Percentiles rank a stretch among this genome's conserved stretches.
Evolutionary conservation across 2,888 invertebrate genomes (phyloP).

Genomic region (Diarsia brunnea): DNA sequence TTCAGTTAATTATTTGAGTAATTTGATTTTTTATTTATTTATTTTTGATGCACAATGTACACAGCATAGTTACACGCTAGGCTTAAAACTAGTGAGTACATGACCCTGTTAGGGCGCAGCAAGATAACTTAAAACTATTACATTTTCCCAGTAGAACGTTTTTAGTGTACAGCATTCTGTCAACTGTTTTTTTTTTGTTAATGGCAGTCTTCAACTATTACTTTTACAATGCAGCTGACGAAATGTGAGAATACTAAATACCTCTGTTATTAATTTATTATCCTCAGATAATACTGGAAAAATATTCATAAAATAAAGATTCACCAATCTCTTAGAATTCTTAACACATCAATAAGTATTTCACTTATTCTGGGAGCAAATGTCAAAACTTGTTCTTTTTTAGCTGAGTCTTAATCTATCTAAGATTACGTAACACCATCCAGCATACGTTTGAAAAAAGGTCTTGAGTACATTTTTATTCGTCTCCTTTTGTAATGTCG

Average conservation of each 20-base stretch:
- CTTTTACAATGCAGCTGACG: neutral
- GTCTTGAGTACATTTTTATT: constrained; percentile 21
- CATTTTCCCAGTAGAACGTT: too few relatives aligned
- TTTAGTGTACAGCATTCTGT: neutral
- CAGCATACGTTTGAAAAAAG: constrained; percentile 28
- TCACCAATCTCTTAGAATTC: neutral
- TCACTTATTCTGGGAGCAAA: neutral
- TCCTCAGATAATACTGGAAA: neutral
- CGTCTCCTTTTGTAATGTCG: constrained; percentile 21
- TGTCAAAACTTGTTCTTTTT: neutral
- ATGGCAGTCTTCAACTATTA: neutral
- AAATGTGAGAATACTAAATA: neutral
- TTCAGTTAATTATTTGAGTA: neutral
- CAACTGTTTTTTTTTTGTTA: too few relatives aligned
- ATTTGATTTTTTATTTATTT: too few relatives aligned
- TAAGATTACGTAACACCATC: constrained; percentile 15
- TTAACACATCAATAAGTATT: neutral
- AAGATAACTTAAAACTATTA: too few relatives aligned
- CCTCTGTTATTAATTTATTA: neutral
- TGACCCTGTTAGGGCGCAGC: too few relatives aligned
- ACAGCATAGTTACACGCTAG: too few relatives aligned
- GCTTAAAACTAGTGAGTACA: too few relatives aligned
- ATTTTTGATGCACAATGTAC: too few relatives aligned
- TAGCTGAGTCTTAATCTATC: neutral
- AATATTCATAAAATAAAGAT: neutral